Percentiles rank a stretch among this genome's conserved stretches.
Evolutionary conservation across 2,888 invertebrate genomes (phyloP).

Genomic region (Mimachlamys varia): DNA sequence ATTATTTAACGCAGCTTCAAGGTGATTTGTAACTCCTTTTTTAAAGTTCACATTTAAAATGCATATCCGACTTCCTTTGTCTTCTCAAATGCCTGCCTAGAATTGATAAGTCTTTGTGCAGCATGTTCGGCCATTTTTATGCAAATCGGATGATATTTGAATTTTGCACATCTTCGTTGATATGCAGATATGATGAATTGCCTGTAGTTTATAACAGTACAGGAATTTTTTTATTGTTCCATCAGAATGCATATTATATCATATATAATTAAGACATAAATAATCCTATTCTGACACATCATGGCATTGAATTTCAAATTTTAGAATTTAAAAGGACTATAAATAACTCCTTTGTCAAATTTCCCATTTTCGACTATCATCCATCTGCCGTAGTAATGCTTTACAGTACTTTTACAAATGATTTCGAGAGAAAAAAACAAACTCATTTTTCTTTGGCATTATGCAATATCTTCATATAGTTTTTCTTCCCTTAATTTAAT

Average conservation of each 20-base stretch:
- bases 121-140: background rate
- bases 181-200: background rate
- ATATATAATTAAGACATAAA: constrained; percentile 18
- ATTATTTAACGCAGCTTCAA: background rate
- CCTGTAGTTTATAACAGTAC: background rate
- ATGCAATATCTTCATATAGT: constrained; percentile 11
- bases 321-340: background rate
- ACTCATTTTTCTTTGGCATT: constrained; percentile 2
- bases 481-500: background rate
- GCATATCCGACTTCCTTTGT: background rate
- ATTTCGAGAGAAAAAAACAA: background rate
- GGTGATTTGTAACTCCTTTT: background rate
- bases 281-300: background rate
- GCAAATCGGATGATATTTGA: background rate
- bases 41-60: background rate
- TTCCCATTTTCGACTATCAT: background rate
- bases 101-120: constrained; percentile 18
- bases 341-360: constrained; percentile 18
- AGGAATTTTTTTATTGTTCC: background rate
- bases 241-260: constrained; percentile 18
- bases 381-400: background rate
- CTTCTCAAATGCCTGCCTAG: background rate
- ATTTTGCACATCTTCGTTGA: constrained; percentile 11
- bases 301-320: constrained; percentile 18
- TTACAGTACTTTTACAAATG: constrained; percentile 18